phyloP scores from a whole-genome alignment of 2,113 vertebrate genomes.

The Coracopsis vasa region DNA sequence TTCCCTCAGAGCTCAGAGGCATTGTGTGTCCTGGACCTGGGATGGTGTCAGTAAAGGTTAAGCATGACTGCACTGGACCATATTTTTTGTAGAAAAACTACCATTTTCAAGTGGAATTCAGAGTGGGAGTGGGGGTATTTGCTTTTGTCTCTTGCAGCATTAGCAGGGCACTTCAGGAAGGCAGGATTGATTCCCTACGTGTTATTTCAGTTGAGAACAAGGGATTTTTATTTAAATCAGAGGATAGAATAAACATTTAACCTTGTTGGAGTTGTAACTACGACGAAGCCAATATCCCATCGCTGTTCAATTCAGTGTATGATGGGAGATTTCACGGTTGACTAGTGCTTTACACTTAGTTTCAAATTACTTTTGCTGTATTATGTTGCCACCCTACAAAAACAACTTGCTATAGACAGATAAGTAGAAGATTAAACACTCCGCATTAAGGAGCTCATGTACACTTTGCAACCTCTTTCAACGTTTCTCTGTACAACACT shows the following conservation, averaged over 20 bases:
- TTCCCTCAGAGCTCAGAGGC: not conserved
- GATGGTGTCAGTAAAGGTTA: not conserved
- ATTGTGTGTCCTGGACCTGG: not conserved
- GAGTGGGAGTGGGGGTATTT: fast-evolving
- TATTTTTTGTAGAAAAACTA: not conserved
- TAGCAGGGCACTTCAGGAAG: not conserved
- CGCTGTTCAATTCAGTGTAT: constrained; percentile 41
- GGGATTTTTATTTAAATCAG: constrained; percentile 61
- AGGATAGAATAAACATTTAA: constrained; percentile 52
- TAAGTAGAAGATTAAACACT: constrained; percentile 9
- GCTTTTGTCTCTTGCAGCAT: not conserved
- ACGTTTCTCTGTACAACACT: not conserved
- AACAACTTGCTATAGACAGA: not conserved
- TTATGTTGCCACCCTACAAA: constrained; percentile 12
- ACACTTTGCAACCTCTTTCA: not conserved
- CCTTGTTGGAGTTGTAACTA: constrained; percentile 17
- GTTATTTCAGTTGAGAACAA: constrained; percentile 1
- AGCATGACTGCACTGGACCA: not conserved
- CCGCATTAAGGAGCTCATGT: not conserved
- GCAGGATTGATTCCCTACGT: not conserved
- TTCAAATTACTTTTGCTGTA: constrained; percentile 45
- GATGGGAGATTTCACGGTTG: constrained; percentile 65
- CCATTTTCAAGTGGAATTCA: not conserved
- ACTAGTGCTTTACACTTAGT: constrained; percentile 47
- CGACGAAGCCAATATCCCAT: constrained; percentile 8